Evolutionary conservation across 2,888 invertebrate species (phyloP), one percentile per base, ranked within the genome.

Genomic region (Sialis fuliginosa): DNA sequence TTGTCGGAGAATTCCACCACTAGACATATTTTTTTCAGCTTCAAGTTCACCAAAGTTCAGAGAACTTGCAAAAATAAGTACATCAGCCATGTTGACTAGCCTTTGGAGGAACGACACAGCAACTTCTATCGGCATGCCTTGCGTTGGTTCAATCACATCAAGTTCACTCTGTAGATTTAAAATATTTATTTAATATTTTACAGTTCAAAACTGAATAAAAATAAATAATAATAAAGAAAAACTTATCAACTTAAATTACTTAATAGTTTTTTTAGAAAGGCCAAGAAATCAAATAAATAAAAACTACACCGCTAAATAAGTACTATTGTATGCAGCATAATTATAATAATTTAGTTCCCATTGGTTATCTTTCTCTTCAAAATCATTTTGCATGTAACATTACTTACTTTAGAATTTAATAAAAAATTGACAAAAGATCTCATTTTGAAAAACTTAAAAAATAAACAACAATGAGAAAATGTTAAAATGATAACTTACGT

Each of bases 21-120:
- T 89, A 44, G 95, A 93, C 97, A 99, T 98, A 64, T 97, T 98
- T 69, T 98, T 99, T 69, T 98, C 98, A 1, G 95, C 91, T 67
- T 98, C 98, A 41, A 98, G 69, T 65, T 99, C 98, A 31, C 89
- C 89, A 61, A 99, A 97, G 71, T 93, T 96, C 48, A 97, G 74
- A 2, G 95, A 92, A 59, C 93, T 95, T 48, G 97, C 95, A 70
- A 99, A 97, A 57, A 98, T 93, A 33, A 98, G 77, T 41, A 97
- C 93, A 61, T 99, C 98, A 0, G 96, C 95, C 88, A 99, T 90
- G 63, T 93, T 91, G 56, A 97, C 96, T 54, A 99, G 78, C 48
- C 98, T 77, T 64, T 96, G 95, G n/a, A 99, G 76, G 67, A 98
- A 96, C 7, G 92, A 90, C 10, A 97, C 95, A 1, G 97, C 97